Percentiles rank a stretch among this genome's conserved stretches.
phyloP scores from a whole-genome alignment of 1,140 invertebrate species.

The Micrasema longulum region DNA sequence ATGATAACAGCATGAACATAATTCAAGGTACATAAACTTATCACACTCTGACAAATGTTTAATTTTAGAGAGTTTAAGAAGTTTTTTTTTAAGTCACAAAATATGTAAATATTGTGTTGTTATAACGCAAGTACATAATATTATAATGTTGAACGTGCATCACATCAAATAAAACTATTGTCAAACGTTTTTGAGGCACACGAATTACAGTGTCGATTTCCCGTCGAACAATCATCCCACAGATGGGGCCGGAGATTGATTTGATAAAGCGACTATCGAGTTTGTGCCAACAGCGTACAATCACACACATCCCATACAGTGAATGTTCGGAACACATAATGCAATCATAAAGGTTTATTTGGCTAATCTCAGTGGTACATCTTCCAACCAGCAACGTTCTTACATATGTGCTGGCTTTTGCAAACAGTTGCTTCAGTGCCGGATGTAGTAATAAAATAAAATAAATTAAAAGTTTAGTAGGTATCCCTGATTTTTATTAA shows the following conservation, averaged over 20 bases:
- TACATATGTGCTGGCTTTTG: conserved; percentile 20
- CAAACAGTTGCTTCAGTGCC: conserved; percentile 3
- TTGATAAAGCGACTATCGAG: conserved; percentile 43
- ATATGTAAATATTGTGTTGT: too few relatives aligned
- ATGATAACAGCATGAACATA: too few relatives aligned
- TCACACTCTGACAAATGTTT: too few relatives aligned
- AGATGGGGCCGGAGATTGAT: conserved; percentile 26
- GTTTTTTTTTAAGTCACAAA: too few relatives aligned
- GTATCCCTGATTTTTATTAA: too few relatives aligned
- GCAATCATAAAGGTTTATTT: conserved; percentile 51
- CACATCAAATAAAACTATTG: not conserved
- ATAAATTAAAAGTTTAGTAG: too few relatives aligned
- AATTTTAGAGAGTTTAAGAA: too few relatives aligned
- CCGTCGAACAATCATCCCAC: conserved; percentile 32
- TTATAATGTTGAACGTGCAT: not conserved
- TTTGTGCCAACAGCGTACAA: conserved; percentile 35
- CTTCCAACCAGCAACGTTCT: conserved; percentile 27
- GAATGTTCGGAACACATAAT: conserved; percentile 36
- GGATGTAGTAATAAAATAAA: too few relatives aligned
- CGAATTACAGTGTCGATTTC: conserved; percentile 11
- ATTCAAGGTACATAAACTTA: too few relatives aligned
- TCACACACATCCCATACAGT: conserved; percentile 42
- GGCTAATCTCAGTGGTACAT: conserved; percentile 47
- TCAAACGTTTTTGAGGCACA: not conserved
- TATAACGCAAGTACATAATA: too few relatives aligned